Base-by-base conservation (phyloP, 2,113 vertebrate species). In the Ctenomys sociabilis region DNA sequence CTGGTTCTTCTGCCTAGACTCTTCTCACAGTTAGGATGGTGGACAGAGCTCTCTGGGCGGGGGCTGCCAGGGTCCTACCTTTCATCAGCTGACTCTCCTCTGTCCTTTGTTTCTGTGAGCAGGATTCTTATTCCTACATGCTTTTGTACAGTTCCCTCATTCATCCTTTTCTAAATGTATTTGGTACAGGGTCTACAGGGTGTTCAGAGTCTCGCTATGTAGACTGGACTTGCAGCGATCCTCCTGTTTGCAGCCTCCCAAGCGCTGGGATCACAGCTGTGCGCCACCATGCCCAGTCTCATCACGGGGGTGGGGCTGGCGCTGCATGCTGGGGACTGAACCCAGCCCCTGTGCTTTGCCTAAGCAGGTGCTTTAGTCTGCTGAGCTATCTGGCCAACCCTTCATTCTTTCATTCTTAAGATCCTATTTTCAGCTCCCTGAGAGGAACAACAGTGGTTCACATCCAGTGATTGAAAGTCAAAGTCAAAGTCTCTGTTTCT, bases 71-170 rank as follows among this genome's bases (percentile, higher is more conserved):
- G 84, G 19, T 1, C 32, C 63, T 75, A 2, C 14, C 59, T 85
- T 57, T 40, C 28, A 72, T 8, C 22, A 40, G 35, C 81, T 61
- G 30, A n/a, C 45, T 22, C 13, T 13, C 17, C 0, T 3, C 26
- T 64, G 57, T 11, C 43, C 43, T 43, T 40, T 3, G 7, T 19
- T 26, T 59, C 32, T 45, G 0, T 35, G 0, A 2, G 19, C 13
- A 4, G 49, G 16, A 19, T 57, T 26, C 24, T 64, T 4, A 35
- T 7, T 57, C 54, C 80, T 13, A 0, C 73, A 68, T 32, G 72
- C 21, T 52, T 94, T 30, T 85, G 72, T n/a, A 49, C 94, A 9
- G 4, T 52, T 52, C 28, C 9, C 52, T 78, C 13, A 8, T 78
- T 52, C 24, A 49, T 3, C 72, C 82, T 26, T 49, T 49, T 49